Evolutionary conservation across 1,140 invertebrate genomes (phyloP).

Genomic region (Globodera rostochiensis): DNA sequence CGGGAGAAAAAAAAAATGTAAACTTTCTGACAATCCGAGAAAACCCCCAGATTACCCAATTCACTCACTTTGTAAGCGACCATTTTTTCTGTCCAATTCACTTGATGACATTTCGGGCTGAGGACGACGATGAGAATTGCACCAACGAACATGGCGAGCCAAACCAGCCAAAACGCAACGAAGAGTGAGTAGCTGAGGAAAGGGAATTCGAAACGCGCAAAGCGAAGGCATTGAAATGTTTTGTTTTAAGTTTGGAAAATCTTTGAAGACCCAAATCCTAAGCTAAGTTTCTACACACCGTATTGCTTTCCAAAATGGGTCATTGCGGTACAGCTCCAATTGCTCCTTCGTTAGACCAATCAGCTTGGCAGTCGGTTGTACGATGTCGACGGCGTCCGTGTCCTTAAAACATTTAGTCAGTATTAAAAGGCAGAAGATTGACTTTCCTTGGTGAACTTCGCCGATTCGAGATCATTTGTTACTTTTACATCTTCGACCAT

Average conservation of each 20-base stretch:
- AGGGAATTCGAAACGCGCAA: background rate
- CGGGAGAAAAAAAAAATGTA: background rate
- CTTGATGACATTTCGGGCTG: slow-evolving; percentile 60
- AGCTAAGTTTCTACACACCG: slow-evolving; percentile 35
- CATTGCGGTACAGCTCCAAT: slow-evolving; percentile 62
- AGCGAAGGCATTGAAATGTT: too few species aligned
- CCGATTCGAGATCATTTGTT: slow-evolving; percentile 33
- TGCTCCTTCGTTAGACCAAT: slow-evolving; percentile 64
- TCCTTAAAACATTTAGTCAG: slow-evolving; percentile 38
- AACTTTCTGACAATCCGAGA: too few species aligned
- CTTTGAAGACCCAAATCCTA: background rate
- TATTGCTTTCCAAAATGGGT: slow-evolving; percentile 64
- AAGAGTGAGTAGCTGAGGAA: slow-evolving; percentile 55
- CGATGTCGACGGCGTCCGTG: slow-evolving; percentile 50
- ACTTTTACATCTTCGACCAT: slow-evolving; percentile 26
- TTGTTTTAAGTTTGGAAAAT: too few species aligned
- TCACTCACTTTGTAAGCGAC: slow-evolving; percentile 53
- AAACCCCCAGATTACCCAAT: background rate
- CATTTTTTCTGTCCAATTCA: slow-evolving; percentile 54
- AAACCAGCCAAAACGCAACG: slow-evolving; percentile 59
- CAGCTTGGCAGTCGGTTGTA: slow-evolving; percentile 52
- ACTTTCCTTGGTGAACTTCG: slow-evolving; percentile 52
- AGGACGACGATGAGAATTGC: slow-evolving; percentile 64
- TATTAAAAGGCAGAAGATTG: background rate
- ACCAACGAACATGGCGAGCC: slow-evolving; percentile 61